phyloP scores from a whole-genome alignment of 2,888 invertebrate genomes.

The Stomorhina lunata region DNA sequence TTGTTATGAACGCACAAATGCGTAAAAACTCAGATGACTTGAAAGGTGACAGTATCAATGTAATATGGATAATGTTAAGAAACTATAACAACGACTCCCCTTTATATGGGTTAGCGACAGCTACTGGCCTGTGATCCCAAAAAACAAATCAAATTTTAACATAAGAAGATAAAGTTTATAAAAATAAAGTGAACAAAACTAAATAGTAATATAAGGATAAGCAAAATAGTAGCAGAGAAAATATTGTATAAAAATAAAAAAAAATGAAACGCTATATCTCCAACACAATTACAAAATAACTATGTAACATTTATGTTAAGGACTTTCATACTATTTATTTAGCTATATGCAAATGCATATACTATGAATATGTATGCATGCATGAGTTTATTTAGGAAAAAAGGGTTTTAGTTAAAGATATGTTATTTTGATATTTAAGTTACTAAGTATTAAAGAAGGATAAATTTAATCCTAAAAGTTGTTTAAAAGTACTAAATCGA shows the following conservation, averaged over 20 bases:
- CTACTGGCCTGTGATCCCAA: neutral
- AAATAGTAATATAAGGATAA: conserved; percentile 34
- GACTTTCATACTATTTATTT: conserved; percentile 38
- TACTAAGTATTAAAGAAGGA: too few relatives aligned
- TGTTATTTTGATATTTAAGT: too few relatives aligned
- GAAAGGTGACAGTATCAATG: too few relatives aligned
- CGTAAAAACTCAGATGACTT: too few relatives aligned
- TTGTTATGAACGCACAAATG: too few relatives aligned
- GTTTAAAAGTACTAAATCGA: too few relatives aligned
- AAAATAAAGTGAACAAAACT: conserved; percentile 19
- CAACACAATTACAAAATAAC: neutral
- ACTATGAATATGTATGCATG: neutral
- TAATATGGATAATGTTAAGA: too few relatives aligned
- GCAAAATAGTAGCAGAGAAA: neutral
- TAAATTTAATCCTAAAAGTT: too few relatives aligned
- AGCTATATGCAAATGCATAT: conserved; percentile 24
- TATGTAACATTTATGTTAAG: conserved; percentile 51
- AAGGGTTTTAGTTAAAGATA: neutral
- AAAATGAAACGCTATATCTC: conserved; percentile 1
- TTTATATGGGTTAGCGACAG: neutral
- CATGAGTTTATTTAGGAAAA: neutral
- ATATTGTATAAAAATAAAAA: neutral
- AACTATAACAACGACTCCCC: neutral
- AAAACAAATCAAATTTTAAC: conserved; percentile 1
- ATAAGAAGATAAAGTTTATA: conserved; percentile 42